Evolutionary conservation across 2,797 vertebrate species (phyloP).

Genomic region (Garrulus glandarius): DNA sequence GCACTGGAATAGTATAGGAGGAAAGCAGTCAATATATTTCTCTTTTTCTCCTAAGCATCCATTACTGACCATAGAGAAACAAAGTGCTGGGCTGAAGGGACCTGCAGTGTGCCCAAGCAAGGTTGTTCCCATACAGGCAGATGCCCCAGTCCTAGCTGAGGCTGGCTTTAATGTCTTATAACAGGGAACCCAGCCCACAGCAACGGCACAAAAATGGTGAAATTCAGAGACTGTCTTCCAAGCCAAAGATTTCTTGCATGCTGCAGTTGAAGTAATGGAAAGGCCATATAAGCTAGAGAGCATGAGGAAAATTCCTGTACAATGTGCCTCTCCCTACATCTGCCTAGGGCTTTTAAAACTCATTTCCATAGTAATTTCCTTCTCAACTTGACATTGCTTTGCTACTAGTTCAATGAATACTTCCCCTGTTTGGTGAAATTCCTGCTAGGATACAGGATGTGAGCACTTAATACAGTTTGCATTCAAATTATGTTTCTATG

Average conservation of each 20-base stretch:
- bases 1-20: not conserved
- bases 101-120: not conserved
- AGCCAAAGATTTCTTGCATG: not conserved
- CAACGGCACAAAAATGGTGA: not conserved
- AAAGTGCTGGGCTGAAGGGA: not conserved
- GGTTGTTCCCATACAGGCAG: not conserved
- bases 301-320: conserved; percentile 38
- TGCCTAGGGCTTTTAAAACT: conserved; percentile 62
- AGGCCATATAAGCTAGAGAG: not conserved
- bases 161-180: not conserved
- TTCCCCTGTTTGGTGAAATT: conserved; percentile 50
- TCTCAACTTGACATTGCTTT: conserved; percentile 57
- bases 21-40: not conserved
- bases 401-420: conserved; percentile 61
- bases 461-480: conserved; percentile 38
- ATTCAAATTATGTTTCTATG: conserved; percentile 38
- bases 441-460: conserved; percentile 57
- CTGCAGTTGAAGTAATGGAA: conserved; percentile 41
- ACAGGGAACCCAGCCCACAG: not conserved
- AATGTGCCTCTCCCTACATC: conserved; percentile 32
- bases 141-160: not conserved
- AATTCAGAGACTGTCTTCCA: not conserved
- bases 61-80: not conserved
- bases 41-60: not conserved
- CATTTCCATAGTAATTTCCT: conserved; percentile 69